Evolutionary conservation across 2,888 invertebrate genomes (phyloP), one percentile per base, ranked within the genome.

Genomic region (Plagodis dolabraria): DNA sequence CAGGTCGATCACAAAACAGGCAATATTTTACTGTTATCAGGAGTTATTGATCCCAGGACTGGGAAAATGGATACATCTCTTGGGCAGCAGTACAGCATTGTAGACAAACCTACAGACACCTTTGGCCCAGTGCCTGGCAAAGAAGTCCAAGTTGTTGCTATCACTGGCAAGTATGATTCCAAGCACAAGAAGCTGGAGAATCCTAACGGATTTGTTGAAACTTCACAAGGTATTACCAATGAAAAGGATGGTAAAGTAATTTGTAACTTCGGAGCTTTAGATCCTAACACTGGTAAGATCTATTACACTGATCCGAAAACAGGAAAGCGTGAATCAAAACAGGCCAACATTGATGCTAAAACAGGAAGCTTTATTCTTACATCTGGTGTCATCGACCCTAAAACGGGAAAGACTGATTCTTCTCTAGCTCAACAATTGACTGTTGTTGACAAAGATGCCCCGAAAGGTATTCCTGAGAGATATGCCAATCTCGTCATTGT

Each of bases 181-280:
- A 94, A 94, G 78, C 92, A 87, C 45, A 94, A 94, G 56, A 93
- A 94, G 74, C 78, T 95, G 8, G 94, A 94, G 64, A 87, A 93
- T 65, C 93, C 94, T 7, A 93, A 93, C 51, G 94, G 94, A 22
- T 92, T 91, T 48, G 83, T 94, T 38, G 94, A 92, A 69, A 89
- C 87, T 1, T 92, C 92, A 0, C 85, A 87, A 78, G 88, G 89
- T 58, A 91, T 95, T 69, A 94, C 96, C 64, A 95, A 94, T 70
- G 95, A 95, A 66, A 95, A 95, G 85, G 96, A 96, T 45, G 94
- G 95, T 62, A 95, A 95, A 87, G 94, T 96, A 67, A 95, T 95
- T 75, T 73, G 94, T 75, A 85, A 96, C 93, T 81, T 96, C 92
- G 85, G 95, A 89, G 68, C 95, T 87, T 86, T 94, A 11, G 95